Conservation (phyloP, 2,113 vertebrate species). For the Chionodraco myersi region DNA sequence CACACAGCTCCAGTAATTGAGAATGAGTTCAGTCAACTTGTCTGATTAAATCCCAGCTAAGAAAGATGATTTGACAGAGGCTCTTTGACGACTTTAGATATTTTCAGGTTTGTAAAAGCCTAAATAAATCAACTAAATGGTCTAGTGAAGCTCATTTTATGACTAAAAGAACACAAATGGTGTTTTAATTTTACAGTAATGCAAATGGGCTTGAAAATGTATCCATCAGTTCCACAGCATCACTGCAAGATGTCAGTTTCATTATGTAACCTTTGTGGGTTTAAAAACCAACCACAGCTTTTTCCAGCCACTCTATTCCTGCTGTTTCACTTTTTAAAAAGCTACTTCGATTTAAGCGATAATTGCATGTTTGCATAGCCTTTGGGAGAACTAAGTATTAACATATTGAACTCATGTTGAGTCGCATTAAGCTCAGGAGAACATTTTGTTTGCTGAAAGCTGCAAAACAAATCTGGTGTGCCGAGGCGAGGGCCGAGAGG, state of each 20-base stretch:
- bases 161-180: background rate
- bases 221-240: slow-evolving; percentile 24
- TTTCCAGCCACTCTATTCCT: background rate
- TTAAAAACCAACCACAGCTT: background rate
- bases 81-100: slow-evolving; percentile 25
- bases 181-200: slow-evolving; percentile 6
- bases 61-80: slow-evolving; percentile 39
- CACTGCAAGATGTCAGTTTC: background rate
- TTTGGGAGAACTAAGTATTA: slow-evolving; percentile 35
- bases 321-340: background rate
- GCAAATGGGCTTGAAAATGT: slow-evolving; percentile 3
- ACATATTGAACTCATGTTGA: slow-evolving; percentile 48
- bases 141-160: slow-evolving; percentile 8
- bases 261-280: slow-evolving; percentile 8
- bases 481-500: slow-evolving; percentile 26
- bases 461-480: slow-evolving; percentile 56
- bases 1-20: slow-evolving; percentile 34
- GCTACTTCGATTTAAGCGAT: background rate
- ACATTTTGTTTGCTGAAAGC: slow-evolving; percentile 49
- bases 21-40: slow-evolving; percentile 34
- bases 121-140: background rate
- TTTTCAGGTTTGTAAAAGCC: slow-evolving; percentile 21
- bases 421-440: slow-evolving; percentile 51
- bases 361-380: slow-evolving; percentile 61
- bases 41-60: slow-evolving; percentile 40